Evolutionary conservation across 2,888 invertebrate genomes (phyloP).

Genomic region (Eumerus sabulonum): DNA sequence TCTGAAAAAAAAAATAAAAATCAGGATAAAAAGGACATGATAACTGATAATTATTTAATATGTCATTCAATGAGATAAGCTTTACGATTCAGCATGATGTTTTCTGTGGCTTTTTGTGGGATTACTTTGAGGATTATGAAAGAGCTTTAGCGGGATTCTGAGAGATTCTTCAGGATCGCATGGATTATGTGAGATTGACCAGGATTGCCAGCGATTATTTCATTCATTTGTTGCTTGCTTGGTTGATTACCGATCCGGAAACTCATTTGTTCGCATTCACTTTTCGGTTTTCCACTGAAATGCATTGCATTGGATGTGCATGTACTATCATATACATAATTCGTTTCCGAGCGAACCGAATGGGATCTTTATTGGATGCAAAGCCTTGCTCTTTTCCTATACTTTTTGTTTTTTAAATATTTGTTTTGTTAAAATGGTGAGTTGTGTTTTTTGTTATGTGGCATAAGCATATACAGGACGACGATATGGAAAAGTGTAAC

Average conservation of each 20-base stretch:
- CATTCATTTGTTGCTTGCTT: slow-evolving; percentile 15
- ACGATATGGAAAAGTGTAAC: slow-evolving; percentile 20
- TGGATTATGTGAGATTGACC: slow-evolving; percentile 1
- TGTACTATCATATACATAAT: too few species aligned
- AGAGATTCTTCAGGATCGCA: slow-evolving; percentile 14
- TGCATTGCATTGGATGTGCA: slow-evolving; percentile 26
- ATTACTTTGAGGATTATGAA: slow-evolving; percentile 16
- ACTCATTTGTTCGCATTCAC: slow-evolving; percentile 7
- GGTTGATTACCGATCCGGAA: slow-evolving; percentile 25
- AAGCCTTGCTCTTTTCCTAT: slow-evolving; percentile 9
- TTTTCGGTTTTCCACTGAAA: slow-evolving; percentile 47
- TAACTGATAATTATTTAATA: slow-evolving; percentile 62
- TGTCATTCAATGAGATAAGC: slow-evolving; percentile 42
- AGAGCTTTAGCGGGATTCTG: background rate
- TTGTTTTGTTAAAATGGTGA: slow-evolving; percentile 15
- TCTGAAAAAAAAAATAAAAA: slow-evolving; percentile 33
- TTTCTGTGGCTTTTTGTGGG: too few species aligned
- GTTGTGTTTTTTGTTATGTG: slow-evolving; percentile 26
- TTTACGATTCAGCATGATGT: background rate
- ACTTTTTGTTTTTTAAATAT: slow-evolving; percentile 46
- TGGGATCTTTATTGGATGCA: slow-evolving; percentile 26
- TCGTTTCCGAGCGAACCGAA: slow-evolving; percentile 24
- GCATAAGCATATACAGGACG: slow-evolving; percentile 26
- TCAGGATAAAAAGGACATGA: slow-evolving; percentile 9
- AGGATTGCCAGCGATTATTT: slow-evolving; percentile 32